phyloP scores from a whole-genome alignment of 1,140 invertebrate species.

The Macrosteles quadrilineatus region DNA sequence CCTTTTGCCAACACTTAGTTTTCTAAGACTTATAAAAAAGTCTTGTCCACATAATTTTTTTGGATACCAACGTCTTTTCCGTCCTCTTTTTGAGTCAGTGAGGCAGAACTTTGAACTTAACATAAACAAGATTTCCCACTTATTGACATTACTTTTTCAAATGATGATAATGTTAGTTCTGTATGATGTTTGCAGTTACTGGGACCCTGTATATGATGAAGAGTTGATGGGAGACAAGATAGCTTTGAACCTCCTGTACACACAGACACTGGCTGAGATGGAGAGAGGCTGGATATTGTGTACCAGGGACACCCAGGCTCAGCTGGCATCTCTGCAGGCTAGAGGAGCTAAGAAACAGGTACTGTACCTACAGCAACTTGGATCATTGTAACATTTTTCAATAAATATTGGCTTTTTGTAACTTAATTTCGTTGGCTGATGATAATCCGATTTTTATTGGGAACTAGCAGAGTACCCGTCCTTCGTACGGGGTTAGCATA shows the following conservation, averaged over 20 bases:
- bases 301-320: constrained; percentile 66
- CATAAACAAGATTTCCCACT: not conserved
- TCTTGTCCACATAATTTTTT: too few species aligned
- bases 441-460: too few species aligned
- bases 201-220: constrained; percentile 83
- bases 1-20: too few species aligned
- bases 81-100: too few species aligned
- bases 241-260: constrained; percentile 83
- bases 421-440: too few species aligned
- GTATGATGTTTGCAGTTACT: constrained; percentile 67
- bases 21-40: too few species aligned
- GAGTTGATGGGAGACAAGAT: constrained; percentile 78
- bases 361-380: too few species aligned
- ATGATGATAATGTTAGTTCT: not conserved
- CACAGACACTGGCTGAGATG: constrained; percentile 84
- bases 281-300: constrained; percentile 81
- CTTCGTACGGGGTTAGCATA: too few species aligned
- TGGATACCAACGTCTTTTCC: too few species aligned
- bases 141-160: not conserved
- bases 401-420: too few species aligned
- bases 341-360: constrained; percentile 82
- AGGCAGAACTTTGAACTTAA: not conserved
- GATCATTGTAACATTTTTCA: too few species aligned
- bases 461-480: too few species aligned
- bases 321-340: constrained; percentile 68